A percentile compares a stretch with the other conserved stretches of the same genome.
phyloP scores from a whole-genome alignment of 2,113 vertebrate genomes.

The Stomatorhinus ivindoensis region DNA sequence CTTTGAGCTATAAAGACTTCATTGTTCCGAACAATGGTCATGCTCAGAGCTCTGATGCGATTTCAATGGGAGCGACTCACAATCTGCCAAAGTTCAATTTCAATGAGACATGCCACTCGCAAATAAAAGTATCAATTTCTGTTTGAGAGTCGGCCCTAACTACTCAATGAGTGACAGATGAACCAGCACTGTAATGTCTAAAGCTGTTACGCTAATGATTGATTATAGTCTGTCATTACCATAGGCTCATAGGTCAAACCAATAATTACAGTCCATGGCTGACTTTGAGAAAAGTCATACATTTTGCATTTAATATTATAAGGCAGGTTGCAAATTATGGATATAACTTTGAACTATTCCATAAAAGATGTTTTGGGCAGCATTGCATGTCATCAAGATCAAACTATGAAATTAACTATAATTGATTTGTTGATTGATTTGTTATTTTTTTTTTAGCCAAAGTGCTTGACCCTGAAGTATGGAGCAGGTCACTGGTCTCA shows the following conservation, averaged over 20 bases:
- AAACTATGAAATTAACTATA: neutral
- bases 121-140: conserved; percentile 8
- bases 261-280: neutral
- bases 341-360: neutral
- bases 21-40: neutral
- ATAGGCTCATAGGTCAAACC: neutral
- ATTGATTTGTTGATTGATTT: neutral
- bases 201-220: neutral
- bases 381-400: neutral
- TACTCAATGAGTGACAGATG: neutral
- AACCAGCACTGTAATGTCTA: neutral
- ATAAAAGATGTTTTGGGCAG: neutral
- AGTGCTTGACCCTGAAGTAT: neutral
- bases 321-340: neutral
- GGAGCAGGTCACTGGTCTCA: neutral
- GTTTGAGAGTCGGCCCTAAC: neutral
- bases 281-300: neutral
- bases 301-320: neutral
- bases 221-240: conserved; percentile 8
- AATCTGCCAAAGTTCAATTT: neutral
- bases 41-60: neutral
- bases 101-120: neutral
- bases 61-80: neutral
- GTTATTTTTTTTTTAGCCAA: neutral
- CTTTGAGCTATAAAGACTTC: neutral